Evolutionary conservation across 2,113 vertebrate species (phyloP).

Genomic region (Ictalurus punctatus): DNA sequence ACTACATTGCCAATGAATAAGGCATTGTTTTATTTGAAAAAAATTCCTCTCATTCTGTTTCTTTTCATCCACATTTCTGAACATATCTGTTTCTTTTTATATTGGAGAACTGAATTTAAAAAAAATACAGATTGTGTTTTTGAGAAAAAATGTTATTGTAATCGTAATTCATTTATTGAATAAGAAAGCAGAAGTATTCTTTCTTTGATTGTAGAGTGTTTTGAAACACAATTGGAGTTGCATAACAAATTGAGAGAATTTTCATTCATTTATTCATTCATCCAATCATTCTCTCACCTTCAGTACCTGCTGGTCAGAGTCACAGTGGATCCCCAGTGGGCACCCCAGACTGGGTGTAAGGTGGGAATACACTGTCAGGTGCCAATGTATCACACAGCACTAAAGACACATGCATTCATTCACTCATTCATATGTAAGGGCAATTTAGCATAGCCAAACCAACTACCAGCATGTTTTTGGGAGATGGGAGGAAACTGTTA

Average conservation of each 20-base stretch:
- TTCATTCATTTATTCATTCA: background rate
- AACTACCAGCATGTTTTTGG: background rate
- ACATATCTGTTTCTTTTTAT: background rate
- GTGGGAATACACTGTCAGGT: background rate
- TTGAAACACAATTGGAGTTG: background rate
- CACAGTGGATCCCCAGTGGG: too few relatives aligned
- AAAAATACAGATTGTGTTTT: background rate
- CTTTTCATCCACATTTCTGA: background rate
- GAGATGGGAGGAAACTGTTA: background rate
- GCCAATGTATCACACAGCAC: background rate
- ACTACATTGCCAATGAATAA: too few relatives aligned
- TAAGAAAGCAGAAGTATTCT: background rate
- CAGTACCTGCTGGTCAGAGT: too few relatives aligned
- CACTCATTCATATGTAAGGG: background rate
- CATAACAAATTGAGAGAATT: background rate
- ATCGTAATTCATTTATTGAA: background rate
- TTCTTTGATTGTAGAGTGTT: background rate
- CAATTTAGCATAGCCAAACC: background rate
- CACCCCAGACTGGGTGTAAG: too few relatives aligned
- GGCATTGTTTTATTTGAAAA: too few relatives aligned
- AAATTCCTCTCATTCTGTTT: background rate
- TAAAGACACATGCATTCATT: background rate
- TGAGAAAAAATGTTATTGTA: background rate
- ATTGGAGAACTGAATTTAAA: background rate
- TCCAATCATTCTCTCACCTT: background rate